Evolutionary conservation across 92 coral and sea anemone genomes (phyloP).

Genomic region (Virgularia gustaviana): DNA sequence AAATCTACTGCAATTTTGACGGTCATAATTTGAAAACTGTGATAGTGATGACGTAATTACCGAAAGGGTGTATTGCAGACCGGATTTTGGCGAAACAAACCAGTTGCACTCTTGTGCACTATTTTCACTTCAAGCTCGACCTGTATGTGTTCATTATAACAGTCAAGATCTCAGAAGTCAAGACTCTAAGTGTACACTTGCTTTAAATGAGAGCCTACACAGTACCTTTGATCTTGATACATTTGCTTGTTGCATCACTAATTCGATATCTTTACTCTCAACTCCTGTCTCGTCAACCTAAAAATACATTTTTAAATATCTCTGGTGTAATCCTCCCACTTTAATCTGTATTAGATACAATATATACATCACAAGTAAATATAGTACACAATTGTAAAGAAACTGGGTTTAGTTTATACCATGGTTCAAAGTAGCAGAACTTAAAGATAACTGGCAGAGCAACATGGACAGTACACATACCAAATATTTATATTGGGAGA

Average conservation of each 20-base stretch:
- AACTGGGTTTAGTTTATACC: too few species aligned
- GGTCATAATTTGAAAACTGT: too few species aligned
- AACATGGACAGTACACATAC: too few species aligned
- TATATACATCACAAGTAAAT: not conserved
- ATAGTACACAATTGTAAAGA: too few species aligned
- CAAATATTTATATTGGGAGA: too few species aligned
- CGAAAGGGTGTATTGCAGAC: too few species aligned
- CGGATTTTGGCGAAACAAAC: not conserved
- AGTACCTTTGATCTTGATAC: conserved; percentile 81
- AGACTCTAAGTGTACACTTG: not conserved
- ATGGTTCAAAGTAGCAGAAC: too few species aligned
- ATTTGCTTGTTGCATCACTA: conserved; percentile 97
- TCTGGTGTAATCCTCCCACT: not conserved
- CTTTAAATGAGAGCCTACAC: not conserved
- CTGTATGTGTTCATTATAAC: not conserved
- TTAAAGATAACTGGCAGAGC: too few species aligned
- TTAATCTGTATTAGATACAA: not conserved
- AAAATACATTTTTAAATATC: not conserved
- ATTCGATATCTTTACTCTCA: conserved; percentile 86
- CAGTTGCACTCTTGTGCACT: not conserved
- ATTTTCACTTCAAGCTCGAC: not conserved
- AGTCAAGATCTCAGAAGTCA: not conserved
- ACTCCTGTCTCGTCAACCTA: conserved; percentile 89
- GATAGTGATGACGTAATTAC: too few species aligned
- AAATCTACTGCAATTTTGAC: too few species aligned